Base-by-base conservation (phyloP, 2,113 vertebrate genomes). In the Microcebus tavaratra region DNA sequence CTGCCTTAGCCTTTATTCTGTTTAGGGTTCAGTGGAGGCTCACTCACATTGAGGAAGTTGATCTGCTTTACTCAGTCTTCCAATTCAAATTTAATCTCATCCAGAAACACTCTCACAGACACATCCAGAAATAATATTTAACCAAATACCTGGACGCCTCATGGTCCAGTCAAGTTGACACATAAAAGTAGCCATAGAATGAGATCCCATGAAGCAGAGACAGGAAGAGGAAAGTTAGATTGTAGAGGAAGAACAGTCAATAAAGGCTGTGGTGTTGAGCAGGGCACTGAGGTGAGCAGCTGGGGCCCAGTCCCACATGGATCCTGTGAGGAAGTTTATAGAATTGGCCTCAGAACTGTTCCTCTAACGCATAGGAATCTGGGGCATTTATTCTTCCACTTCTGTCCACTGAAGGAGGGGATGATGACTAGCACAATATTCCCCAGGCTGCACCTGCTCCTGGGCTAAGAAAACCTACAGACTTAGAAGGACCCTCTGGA, bases 341-440 rank as follows among this genome's bases (percentile, higher is more conserved):
- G 36, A 95, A 57, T 3, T 5, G 48, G 2, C 5, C n/a, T 80
- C 50, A 72, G 9, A 63, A 42, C 48, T 76, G 36, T 88, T 6
- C 42, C 73, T 65, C 8, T 42, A 73, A 68, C 55, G 27, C 18
- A 61, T 12, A 5, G 42, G 31, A 57, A 45, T 5, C 48, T 80
- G 50, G 4, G 3, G 1, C 8, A 45, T 53, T 83, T 63, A 59
- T 48, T 80, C 12, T 36, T 39, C 8, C 18, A 68, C 8, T 23
- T 83, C 59, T 73, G 23, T 20, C 23, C 20, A 75, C 4, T 34
- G 8, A 2, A 50, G 12, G 18, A 70, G 25, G 29, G 48, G 42
- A 10, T 0, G 18, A 57, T 7, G 3, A 25, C 3, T 36, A 15
- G 39, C 2, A 20, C 8, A 34, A 1, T 3, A 13, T 50, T 79